A percentile compares a stretch with the other conserved stretches of the same genome.
These are phyloP conservation scores for Drosophila subpulchrella DNA, from an alignment of 1,140 invertebrate species.

Conservation along the genomic window DNA sequence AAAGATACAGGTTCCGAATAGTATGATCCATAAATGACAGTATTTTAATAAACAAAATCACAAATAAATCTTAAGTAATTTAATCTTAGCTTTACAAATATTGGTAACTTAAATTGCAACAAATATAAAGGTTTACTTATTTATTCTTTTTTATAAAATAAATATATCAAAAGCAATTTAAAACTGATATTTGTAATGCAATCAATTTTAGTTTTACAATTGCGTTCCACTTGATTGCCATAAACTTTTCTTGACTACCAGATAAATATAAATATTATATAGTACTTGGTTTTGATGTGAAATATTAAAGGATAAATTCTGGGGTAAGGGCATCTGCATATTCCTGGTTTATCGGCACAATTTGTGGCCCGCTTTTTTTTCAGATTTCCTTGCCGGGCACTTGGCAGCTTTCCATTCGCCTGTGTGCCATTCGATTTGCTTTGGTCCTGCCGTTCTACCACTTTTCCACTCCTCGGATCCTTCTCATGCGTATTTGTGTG, in stretches of 20 bases:
- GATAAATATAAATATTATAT: not conserved
- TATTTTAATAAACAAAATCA: too few species aligned
- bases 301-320: not conserved
- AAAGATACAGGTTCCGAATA: too few species aligned
- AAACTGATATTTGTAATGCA: too few species aligned
- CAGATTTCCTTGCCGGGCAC: constrained; percentile 40
- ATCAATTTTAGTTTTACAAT: too few species aligned
- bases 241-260: not conserved
- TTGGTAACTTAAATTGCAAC: too few species aligned
- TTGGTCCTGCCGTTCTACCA: constrained; percentile 21
- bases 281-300: not conserved
- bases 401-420: constrained; percentile 65
- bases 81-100: too few species aligned
- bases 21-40: too few species aligned
- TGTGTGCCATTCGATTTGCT: constrained; percentile 62
- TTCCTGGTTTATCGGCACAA: constrained; percentile 18
- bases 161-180: too few species aligned
- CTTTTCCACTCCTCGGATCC: constrained; percentile 4
- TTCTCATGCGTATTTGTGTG: constrained; percentile 68
- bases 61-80: too few species aligned
- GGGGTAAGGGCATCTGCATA: constrained; percentile 23
- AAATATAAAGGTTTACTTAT: too few species aligned
- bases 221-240: too few species aligned
- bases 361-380: constrained; percentile 26
- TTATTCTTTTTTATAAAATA: too few species aligned